Conservation (phyloP, 2,113 vertebrate genomes). For the Mastomys natalensis region DNA sequence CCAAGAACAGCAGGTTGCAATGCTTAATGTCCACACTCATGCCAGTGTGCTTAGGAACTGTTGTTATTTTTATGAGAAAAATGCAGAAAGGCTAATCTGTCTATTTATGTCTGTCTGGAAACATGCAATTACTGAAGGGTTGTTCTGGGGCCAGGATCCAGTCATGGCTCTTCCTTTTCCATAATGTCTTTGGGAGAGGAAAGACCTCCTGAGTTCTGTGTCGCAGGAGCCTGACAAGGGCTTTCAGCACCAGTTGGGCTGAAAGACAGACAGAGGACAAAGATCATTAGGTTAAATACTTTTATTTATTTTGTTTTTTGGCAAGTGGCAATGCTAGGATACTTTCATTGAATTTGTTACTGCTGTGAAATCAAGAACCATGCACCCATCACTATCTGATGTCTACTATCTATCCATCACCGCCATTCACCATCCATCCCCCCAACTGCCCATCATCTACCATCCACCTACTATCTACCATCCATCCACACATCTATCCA, state of each 20-base stretch:
- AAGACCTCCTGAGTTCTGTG: constrained; percentile 50
- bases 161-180: constrained; percentile 82
- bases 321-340: constrained; percentile 48
- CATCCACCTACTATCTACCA: background rate
- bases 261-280: constrained; percentile 67
- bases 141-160: constrained; percentile 85
- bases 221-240: constrained; percentile 27
- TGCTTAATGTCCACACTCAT: constrained; percentile 86
- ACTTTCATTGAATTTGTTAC: background rate
- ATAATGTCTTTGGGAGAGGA: constrained; percentile 75
- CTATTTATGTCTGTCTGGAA: constrained; percentile 91
- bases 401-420: background rate
- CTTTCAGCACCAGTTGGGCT: constrained; percentile 30
- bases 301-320: constrained; percentile 36
- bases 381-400: background rate
- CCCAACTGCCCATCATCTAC: background rate
- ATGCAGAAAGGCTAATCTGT: constrained; percentile 89
- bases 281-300: constrained; percentile 58
- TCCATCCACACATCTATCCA: background rate
- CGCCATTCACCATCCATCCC: background rate
- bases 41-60: constrained; percentile 87
- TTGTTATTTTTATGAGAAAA: constrained; percentile 91
- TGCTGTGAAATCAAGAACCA: background rate
- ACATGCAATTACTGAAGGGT: constrained; percentile 85
- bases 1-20: constrained; percentile 91